Evolutionary conservation across 2,113 vertebrate species (phyloP).

Genomic region (Datnioides undecimradiatus): DNA sequence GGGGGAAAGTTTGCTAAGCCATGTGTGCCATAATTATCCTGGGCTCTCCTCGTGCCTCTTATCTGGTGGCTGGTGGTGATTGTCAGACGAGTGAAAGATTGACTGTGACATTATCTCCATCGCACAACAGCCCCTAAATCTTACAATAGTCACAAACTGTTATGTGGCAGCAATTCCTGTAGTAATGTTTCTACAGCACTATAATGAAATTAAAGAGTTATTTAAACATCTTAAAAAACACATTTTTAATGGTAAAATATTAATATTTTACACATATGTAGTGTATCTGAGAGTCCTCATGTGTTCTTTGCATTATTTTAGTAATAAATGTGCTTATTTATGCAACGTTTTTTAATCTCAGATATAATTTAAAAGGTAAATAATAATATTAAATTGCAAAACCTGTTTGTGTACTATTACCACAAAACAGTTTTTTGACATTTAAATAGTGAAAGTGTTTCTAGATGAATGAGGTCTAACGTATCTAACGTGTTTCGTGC

Average conservation of each 20-base stretch:
- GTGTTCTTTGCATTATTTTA: not conserved
- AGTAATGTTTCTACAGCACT: not conserved
- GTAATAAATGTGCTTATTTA: not conserved
- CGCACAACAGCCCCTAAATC: constrained; percentile 49
- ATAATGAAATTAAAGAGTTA: not conserved
- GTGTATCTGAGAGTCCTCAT: not conserved
- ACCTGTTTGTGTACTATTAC: not conserved
- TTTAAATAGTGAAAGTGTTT: not conserved
- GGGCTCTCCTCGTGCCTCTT: constrained; percentile 68
- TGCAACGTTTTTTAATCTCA: not conserved
- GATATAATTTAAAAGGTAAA: not conserved
- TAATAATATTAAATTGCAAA: not conserved
- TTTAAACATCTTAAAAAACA: not conserved
- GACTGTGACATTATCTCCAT: constrained; percentile 62
- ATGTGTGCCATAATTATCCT: constrained; percentile 77
- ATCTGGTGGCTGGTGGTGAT: constrained; percentile 73
- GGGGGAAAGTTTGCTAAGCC: constrained; percentile 80
- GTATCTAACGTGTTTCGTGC: not conserved
- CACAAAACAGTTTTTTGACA: not conserved
- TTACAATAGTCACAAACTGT: constrained; percentile 43
- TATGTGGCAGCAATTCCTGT: constrained; percentile 20
- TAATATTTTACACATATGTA: not conserved
- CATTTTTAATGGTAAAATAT: not conserved
- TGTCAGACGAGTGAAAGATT: constrained; percentile 66
- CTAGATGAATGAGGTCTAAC: not conserved